Evolutionary conservation across 1,140 invertebrate genomes (phyloP), one percentile per base, ranked within the genome.

Genomic region (Sinella curviseta): DNA sequence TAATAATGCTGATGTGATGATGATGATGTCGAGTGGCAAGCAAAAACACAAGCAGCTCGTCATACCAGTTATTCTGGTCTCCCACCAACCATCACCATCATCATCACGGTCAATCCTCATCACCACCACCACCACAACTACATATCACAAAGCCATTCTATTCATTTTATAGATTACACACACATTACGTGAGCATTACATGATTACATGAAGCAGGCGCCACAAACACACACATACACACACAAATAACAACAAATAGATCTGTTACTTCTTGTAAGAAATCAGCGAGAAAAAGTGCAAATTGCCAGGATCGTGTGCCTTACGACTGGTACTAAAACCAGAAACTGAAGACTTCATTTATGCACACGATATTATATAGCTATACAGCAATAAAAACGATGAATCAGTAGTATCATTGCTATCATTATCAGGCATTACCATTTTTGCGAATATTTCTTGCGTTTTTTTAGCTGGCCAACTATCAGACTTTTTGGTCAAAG

Each of bases 1-100:
- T 60, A 60, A 60, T 60, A 26, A 70, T n/a, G 65, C 26, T 70
- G 65, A 33, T 70, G 65, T 31, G 65, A 70, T 70, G 65, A 70
- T 70, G 65, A 24, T 24, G 65, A 70, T 70, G 65, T 70, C 65
- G 65, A 70, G 65, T 70, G 65, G 28, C 31, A 70, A 70, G 24
- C 3, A 8, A 48, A n/a, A 48, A 48, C 39, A 48, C 2, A 70
- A 33, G 28, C 65, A 70, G 65, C 65, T 70, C 12, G 65, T 70
- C 65, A 70, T 33, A 70, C 65, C 65, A 70, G 65, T 70, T 70
- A 70, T 70, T 70, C 65, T 70, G 65, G 65, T 70, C 65, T 70
- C 26, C 26, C 26, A 70, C 65, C 30, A 33, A 20, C 8, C 39
- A 12, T 48, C 8, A 48, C 20, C 39, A 20, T 48, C 39, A 48